Evolutionary conservation across 2,113 vertebrate species (phyloP).

Genomic region (Nothocercus julius): DNA sequence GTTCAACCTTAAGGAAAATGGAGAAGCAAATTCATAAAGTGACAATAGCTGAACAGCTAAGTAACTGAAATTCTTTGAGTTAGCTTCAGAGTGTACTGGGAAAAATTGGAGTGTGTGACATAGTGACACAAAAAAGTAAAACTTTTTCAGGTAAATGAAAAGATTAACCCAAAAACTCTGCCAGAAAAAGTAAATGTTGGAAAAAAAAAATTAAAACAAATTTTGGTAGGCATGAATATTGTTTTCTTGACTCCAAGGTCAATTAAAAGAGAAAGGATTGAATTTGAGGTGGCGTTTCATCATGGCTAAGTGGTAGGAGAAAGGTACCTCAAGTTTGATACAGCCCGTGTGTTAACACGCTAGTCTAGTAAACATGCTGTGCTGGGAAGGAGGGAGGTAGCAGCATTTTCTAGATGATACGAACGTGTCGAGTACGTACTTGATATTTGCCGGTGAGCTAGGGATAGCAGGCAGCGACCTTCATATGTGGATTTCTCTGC

Average conservation of each 20-base stretch:
- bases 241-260: background rate
- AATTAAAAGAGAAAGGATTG: background rate
- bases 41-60: background rate
- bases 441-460: background rate
- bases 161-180: background rate
- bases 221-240: rapidly evolving
- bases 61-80: background rate
- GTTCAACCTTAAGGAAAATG: background rate
- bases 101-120: background rate
- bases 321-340: background rate
- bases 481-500: background rate
- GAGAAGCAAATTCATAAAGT: background rate
- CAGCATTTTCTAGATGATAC: background rate
- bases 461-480: constrained; percentile 14
- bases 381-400: constrained; percentile 7
- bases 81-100: background rate
- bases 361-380: background rate
- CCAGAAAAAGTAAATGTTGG: background rate
- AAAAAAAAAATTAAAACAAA: background rate
- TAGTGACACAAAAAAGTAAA: background rate
- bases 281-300: background rate
- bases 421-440: background rate
- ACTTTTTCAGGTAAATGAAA: background rate
- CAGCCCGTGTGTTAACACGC: background rate
- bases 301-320: background rate